Conservation (phyloP, 2,797 vertebrate genomes). For the Sebastes steindachneri region DNA sequence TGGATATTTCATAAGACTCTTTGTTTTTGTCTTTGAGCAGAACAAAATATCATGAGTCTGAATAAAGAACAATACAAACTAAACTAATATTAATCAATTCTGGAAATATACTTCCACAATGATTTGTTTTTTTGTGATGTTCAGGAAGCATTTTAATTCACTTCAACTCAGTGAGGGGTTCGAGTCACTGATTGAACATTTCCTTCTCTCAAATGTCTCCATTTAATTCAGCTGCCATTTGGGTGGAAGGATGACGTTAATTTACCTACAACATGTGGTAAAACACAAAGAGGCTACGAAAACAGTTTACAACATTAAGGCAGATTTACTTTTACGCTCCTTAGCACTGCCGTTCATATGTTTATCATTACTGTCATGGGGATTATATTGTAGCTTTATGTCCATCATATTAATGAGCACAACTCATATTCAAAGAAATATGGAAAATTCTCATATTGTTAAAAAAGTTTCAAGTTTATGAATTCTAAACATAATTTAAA, state of each 20-base stretch:
- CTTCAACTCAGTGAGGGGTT: background rate
- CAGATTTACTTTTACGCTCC: background rate
- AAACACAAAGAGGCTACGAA: background rate
- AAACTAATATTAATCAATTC: constrained; percentile 29
- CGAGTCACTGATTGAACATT: background rate
- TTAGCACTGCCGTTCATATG: background rate
- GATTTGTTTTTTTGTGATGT: background rate
- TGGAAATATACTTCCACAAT: background rate
- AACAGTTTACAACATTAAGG: background rate
- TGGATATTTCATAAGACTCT: constrained; percentile 31
- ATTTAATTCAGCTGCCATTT: background rate
- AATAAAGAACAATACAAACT: background rate
- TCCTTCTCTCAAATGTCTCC: background rate
- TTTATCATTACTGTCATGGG: background rate
- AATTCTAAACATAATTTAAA: background rate
- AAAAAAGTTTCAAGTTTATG: background rate
- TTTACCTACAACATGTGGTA: background rate
- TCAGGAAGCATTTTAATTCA: constrained; percentile 1
- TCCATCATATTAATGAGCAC: background rate
- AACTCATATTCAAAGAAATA: background rate
- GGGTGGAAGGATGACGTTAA: background rate
- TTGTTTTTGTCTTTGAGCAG: constrained; percentile 35
- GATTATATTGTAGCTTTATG: background rate
- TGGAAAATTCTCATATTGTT: background rate
- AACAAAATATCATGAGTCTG: background rate